A percentile compares a stretch with the other conserved stretches of the same genome.
Conservation (phyloP, 2,797 vertebrate species). For the Cynodonichthys magdalenae region DNA sequence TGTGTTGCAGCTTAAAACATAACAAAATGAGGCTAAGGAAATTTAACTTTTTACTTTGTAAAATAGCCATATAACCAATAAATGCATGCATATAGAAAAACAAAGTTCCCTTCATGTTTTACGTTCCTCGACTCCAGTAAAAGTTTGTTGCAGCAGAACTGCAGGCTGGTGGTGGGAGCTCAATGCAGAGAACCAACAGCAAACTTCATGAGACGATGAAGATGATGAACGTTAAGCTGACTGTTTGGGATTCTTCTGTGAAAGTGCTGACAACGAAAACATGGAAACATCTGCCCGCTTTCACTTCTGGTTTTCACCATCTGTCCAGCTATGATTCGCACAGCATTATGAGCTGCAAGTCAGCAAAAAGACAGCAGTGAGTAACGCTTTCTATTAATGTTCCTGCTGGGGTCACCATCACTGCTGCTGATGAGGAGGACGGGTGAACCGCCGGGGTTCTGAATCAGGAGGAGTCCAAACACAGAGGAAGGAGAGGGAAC, state of each 20-base stretch:
- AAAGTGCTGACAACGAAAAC: constrained; percentile 52
- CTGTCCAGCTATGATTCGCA: constrained; percentile 18
- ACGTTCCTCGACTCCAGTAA: no score
- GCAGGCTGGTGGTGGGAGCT: background rate
- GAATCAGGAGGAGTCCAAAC: background rate
- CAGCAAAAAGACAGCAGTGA: constrained; percentile 47
- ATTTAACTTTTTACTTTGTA: no score
- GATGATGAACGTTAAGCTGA: background rate
- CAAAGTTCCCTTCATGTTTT: no score
- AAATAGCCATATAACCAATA: no score
- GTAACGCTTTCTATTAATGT: constrained; percentile 47
- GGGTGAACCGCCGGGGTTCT: background rate
- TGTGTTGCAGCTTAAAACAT: no score
- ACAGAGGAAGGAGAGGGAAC: background rate
- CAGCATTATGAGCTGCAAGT: constrained; percentile 55
- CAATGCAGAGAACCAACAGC: background rate
- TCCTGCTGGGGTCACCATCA: constrained; percentile 1
- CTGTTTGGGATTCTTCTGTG: constrained; percentile 7
- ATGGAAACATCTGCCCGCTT: constrained; percentile 63
- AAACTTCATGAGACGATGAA: background rate
- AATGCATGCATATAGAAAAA: no score
- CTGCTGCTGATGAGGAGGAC: background rate
- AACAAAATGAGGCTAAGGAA: no score
- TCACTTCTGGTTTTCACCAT: constrained; percentile 67
- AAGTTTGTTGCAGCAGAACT: no score